phyloP scores from a whole-genome alignment of 2,888 invertebrate genomes.

The Microdon myrmicae region DNA sequence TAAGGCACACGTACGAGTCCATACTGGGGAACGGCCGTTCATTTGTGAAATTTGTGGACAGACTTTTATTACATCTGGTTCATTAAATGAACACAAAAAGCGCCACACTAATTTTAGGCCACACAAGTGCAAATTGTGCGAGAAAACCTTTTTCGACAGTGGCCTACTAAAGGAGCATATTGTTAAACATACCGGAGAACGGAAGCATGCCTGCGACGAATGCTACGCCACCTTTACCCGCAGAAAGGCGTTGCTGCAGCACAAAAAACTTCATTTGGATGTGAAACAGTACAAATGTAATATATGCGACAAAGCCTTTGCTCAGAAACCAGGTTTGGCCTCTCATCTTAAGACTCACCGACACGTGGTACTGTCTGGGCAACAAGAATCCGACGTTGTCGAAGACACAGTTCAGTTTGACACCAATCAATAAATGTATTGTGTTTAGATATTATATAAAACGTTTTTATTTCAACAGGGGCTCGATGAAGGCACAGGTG shows the following conservation, averaged over 20 bases:
- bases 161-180: slow-evolving; percentile 60
- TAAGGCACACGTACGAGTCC: slow-evolving; percentile 35
- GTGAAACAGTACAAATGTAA: slow-evolving; percentile 51
- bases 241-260: slow-evolving; percentile 48
- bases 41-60: slow-evolving; percentile 45
- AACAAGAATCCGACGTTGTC: no score
- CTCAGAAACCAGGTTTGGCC: slow-evolving; percentile 50
- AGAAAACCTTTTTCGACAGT: slow-evolving; percentile 57
- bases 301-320: slow-evolving; percentile 52
- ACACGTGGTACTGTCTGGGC: no score
- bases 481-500: no score
- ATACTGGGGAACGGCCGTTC: slow-evolving; percentile 51
- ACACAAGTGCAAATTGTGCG: slow-evolving; percentile 42
- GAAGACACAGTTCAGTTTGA: no score
- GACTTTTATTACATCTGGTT: slow-evolving; percentile 28
- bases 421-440: no score
- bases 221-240: slow-evolving; percentile 48
- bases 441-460: no score
- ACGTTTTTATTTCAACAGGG: no score
- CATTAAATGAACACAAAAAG: slow-evolving; percentile 39
- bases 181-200: slow-evolving; percentile 56
- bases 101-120: slow-evolving; percentile 38
- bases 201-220: slow-evolving; percentile 55
- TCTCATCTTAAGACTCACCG: slow-evolving; percentile 46
- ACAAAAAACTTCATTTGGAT: slow-evolving; percentile 49